These are phyloP conservation scores for Agelas oroides DNA, from an alignment of 37 sponge, comb jelly and placozoan genomes.

Conservation along the genomic window DNA sequence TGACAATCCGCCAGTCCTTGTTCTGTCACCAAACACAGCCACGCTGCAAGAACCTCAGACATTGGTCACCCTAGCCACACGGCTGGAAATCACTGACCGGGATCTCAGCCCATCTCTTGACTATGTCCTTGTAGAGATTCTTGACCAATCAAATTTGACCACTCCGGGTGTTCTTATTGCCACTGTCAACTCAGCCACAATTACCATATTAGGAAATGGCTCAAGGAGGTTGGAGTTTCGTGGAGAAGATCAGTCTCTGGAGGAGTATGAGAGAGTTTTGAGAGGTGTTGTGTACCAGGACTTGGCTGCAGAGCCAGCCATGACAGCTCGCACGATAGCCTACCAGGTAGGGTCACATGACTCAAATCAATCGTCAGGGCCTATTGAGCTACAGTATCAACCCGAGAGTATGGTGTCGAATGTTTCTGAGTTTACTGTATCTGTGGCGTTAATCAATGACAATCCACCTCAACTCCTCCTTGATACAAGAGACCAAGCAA, in stretches of 20 bases:
- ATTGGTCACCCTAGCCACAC: constrained; percentile 8
- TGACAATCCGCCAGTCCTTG: constrained; percentile 63
- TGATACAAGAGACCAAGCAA: constrained; percentile 11
- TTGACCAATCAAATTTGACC: neutral
- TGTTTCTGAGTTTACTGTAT: constrained; percentile 19
- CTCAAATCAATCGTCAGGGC: neutral
- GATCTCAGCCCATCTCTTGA: constrained; percentile 49
- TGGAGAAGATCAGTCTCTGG: constrained; percentile 32
- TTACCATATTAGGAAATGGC: constrained; percentile 55
- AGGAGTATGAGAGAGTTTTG: constrained; percentile 19
- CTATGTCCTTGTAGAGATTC: constrained; percentile 32
- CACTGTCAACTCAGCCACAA: neutral
- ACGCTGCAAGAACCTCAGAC: constrained; percentile 45
- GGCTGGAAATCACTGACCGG: constrained; percentile 45
- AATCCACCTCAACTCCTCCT: constrained; percentile 41
- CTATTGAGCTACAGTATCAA: neutral
- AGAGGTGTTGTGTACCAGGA: constrained; percentile 44
- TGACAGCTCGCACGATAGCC: neutral
- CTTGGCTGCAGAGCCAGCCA: constrained; percentile 44
- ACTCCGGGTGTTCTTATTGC: constrained; percentile 20
- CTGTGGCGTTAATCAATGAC: constrained; percentile 61
- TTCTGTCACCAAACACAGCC: neutral
- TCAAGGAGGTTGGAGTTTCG: constrained; percentile 13
- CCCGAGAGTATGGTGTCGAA: constrained; percentile 10
- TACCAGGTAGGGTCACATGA: constrained; percentile 61